A percentile compares a stretch with the other conserved stretches of the same genome.
Evolutionary conservation across 2,797 vertebrate genomes (phyloP).

Genomic region (Chrysocyon brachyurus): DNA sequence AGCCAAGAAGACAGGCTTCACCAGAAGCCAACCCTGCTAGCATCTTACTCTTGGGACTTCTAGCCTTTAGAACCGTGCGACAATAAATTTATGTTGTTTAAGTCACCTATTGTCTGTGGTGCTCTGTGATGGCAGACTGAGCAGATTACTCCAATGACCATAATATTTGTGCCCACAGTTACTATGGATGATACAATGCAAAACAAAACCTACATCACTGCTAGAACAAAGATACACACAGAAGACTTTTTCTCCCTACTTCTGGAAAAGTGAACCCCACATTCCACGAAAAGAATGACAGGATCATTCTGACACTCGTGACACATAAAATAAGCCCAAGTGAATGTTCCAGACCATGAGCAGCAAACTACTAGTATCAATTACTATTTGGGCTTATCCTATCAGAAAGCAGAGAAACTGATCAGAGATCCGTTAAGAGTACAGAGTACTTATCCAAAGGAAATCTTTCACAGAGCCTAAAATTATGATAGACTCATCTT

Average conservation of each 20-base stretch:
- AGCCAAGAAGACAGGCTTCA: background rate
- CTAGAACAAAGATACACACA: conserved; percentile 18
- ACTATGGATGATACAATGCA: background rate
- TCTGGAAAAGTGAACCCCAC: background rate
- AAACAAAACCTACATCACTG: background rate
- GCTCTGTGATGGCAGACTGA: background rate
- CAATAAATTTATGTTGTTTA: background rate
- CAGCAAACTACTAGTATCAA: background rate
- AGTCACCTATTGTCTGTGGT: background rate
- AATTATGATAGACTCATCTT: background rate
- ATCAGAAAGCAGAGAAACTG: background rate
- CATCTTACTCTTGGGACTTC: background rate
- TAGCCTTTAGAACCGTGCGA: background rate
- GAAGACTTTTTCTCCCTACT: background rate
- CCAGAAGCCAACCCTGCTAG: background rate
- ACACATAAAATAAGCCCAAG: background rate
- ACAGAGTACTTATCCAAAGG: background rate
- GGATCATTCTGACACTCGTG: background rate
- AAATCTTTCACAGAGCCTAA: background rate
- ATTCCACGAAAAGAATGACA: background rate
- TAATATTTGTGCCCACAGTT: background rate
- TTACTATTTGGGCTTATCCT: background rate
- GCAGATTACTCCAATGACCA: background rate
- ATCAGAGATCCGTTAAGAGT: background rate
- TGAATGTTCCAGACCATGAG: background rate